Percentiles rank a stretch among this genome's conserved stretches.
These are phyloP conservation scores for Trichonephila clavata DNA, from an alignment of 1,140 invertebrate species.

Conservation along the genomic window DNA sequence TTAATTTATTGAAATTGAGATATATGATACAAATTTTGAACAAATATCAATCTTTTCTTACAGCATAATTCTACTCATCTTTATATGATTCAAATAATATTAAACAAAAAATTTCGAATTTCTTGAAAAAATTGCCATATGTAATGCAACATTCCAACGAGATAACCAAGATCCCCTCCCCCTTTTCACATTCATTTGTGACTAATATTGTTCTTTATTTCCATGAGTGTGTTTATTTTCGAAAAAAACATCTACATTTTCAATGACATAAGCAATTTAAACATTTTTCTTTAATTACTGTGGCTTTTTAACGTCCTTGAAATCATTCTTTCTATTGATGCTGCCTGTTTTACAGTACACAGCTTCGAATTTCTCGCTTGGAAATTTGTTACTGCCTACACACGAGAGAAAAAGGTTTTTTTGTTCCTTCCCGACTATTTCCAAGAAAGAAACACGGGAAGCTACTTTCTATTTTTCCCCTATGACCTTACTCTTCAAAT, in stretches of 20 bases:
- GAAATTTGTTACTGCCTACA: not conserved
- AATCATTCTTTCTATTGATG: not conserved
- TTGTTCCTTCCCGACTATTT: not conserved
- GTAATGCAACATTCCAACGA: no score
- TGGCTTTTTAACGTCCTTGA: not conserved
- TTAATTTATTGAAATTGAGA: no score
- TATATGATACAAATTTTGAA: no score
- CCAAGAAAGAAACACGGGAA: not conserved
- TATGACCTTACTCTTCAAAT: constrained; percentile 1
- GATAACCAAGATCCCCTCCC: no score
- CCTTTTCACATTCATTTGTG: no score
- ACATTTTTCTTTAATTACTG: not conserved
- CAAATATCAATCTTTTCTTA: no score
- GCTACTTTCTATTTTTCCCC: not conserved
- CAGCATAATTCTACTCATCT: no score
- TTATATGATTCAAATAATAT: no score
- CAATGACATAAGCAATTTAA: constrained; percentile 2
- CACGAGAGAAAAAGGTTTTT: not conserved
- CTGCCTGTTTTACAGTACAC: not conserved
- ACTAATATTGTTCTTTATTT: no score
- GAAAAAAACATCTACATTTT: not conserved
- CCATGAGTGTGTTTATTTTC: not conserved
- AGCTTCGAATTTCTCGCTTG: not conserved
- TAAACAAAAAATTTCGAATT: no score
- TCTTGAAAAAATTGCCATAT: no score